Base-by-base conservation (phyloP, 2,797 vertebrate species). In the Sebastes nivosus region DNA sequence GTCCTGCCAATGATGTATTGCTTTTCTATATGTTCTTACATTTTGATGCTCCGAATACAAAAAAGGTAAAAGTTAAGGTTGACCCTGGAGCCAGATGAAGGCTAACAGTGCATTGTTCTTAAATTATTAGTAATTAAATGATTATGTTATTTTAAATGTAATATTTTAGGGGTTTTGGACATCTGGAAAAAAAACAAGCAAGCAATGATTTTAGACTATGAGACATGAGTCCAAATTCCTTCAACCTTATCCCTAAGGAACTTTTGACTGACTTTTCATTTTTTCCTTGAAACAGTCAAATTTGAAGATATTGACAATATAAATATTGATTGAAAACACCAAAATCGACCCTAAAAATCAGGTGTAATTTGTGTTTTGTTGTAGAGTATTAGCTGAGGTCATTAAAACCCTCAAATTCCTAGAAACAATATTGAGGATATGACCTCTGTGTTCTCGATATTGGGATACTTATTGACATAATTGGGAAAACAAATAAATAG, bases 1-100 rank as follows among this genome's bases (percentile, higher is more conserved):
- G 14, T 59, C 59, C 64, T 81, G 85, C 71, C 55, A 9, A 30
- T 32, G 66, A 78, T 80, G 66, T 36, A 74, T 77, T 24, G 32
- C 73, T 78, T 58, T 58, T 25, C 29, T 36, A 10, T 34, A n/a
- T 38, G 18, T n/a, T 22, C 59, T 46, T 77, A 8, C 10, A 14
- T 29, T 13, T 12, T 46, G 27, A 32, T 34, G 25, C 8, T 27
- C 34, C 0, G 0, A 70, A 57, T 32, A 32, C 5, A 68, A 13
- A 74, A 11, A 60, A 36, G 13, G n/a, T 27, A 42, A 29, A 54
- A 27, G 22, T 72, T 72, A 42, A 30, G 25, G 36, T 24, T 25
- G 38, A 76, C 20, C 22, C 14, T 22, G 16, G 46, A 65, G 67
- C 50, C 30, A 59, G 55, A 71, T 34, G 13, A 68, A 24, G 30